Conservation (phyloP, 1,140 invertebrate genomes). For the Panagrolaimus sp. region DNA sequence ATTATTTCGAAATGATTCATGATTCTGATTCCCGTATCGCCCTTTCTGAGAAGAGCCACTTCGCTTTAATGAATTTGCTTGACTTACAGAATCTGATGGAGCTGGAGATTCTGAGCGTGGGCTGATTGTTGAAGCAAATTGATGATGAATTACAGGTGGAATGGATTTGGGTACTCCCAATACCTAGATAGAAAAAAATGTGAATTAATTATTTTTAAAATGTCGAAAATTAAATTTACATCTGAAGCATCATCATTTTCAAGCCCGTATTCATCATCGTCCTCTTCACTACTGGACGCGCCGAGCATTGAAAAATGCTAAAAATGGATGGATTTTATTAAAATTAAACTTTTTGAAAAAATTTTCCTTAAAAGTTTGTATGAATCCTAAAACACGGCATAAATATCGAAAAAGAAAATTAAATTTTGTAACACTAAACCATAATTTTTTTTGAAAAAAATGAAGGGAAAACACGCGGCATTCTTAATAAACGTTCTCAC, state of each 20-base stretch:
- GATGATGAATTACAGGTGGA: slow-evolving; percentile 17
- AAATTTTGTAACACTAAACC: too few species aligned
- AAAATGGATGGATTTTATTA: too few species aligned
- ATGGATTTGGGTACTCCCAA: slow-evolving; percentile 35
- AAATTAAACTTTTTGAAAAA: too few species aligned
- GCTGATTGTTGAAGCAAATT: slow-evolving; percentile 20
- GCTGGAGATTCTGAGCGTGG: slow-evolving; percentile 53
- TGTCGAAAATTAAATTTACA: slow-evolving; percentile 18
- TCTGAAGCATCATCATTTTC: slow-evolving; percentile 38
- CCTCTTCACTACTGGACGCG: slow-evolving; percentile 55
- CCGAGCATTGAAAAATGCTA: slow-evolving; percentile 44
- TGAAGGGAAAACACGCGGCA: too few species aligned
- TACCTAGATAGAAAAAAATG: slow-evolving; percentile 34
- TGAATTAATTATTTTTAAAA: slow-evolving; percentile 10
- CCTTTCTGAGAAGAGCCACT: slow-evolving; percentile 34
- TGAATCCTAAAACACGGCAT: too few species aligned
- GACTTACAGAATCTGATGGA: slow-evolving; percentile 55
- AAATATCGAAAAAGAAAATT: too few species aligned
- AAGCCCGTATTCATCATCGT: slow-evolving; percentile 48
- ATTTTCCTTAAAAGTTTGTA: too few species aligned
- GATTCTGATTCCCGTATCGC: slow-evolving; percentile 23
- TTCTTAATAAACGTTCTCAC: too few species aligned
- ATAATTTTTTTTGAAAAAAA: too few species aligned
- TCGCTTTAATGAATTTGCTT: slow-evolving; percentile 51
- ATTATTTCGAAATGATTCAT: slow-evolving; percentile 39